Percentiles rank a stretch among this genome's conserved stretches.
phyloP scores from a whole-genome alignment of 2,888 invertebrate species.

The Galeruca laticollis region DNA sequence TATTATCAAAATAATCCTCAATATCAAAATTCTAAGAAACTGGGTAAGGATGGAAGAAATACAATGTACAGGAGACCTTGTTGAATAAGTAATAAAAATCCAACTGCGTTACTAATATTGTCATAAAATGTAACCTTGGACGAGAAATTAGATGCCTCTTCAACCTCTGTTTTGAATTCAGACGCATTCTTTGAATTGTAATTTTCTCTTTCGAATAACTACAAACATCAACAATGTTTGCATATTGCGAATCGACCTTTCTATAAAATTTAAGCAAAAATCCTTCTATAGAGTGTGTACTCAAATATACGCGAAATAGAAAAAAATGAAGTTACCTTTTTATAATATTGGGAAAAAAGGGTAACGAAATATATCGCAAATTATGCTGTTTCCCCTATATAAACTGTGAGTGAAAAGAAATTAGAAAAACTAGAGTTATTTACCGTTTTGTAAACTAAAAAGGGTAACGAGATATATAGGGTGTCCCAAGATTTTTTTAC shows the following conservation, averaged over 20 bases:
- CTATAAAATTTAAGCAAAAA: no score
- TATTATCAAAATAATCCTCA: background rate
- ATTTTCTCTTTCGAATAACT: background rate
- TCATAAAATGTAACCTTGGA: constrained; percentile 34
- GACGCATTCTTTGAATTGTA: background rate
- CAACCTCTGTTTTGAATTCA: constrained; percentile 17
- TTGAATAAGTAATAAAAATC: constrained; percentile 37
- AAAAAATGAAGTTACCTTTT: background rate
- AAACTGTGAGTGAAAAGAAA: no score
- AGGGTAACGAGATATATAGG: no score
- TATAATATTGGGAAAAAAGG: background rate
- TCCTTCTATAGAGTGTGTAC: no score
- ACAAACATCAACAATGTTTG: no score
- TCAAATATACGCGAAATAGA: no score
- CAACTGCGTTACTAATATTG: constrained; percentile 33
- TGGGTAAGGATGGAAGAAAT: background rate
- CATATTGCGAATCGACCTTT: no score
- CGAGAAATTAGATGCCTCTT: constrained; percentile 30
- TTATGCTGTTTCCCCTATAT: no score
- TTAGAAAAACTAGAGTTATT: no score
- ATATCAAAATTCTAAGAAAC: background rate
- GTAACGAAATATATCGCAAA: no score
- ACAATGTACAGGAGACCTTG: constrained; percentile 16
- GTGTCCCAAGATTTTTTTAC: no score
- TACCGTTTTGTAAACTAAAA: no score